Base-by-base conservation (phyloP, 2,797 vertebrate genomes). In the Hephaestus fuliginosus region DNA sequence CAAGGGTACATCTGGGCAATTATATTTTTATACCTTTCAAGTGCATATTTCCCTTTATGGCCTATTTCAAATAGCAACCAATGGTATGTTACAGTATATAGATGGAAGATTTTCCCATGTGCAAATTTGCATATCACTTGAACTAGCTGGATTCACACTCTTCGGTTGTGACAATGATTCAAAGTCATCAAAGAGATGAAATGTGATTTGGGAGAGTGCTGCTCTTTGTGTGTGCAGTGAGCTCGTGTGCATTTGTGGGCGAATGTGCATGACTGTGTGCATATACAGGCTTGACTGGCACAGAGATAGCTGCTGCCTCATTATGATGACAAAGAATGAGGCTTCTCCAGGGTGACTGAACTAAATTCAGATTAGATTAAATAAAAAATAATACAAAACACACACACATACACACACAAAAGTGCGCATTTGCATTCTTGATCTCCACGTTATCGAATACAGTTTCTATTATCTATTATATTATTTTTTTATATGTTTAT, bases 151-250 rank as follows among this genome's bases (percentile, higher is more conserved):
- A 77, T 79, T 85, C 51, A 64, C 80, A 78, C 62, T 78, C 52
- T 62, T 62, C 8, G 22, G 67, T 43, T 33, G 63, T 86, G 87
- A 89, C 86, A 85, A 66, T 88, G 80, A 89, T 87, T 90, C 62
- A 72, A 76, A 86, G 82, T 72, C 80, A 91, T 92, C 78, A 87
- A 84, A 90, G 83, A 78, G 89, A 89, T 88, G 79, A 76, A 72
- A 78, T 76, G 78, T 43, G 64, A 88, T 89, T 87, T 79, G 84
- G 44, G 71, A 28, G 53, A 80, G 75, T 76, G 78, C 43, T 66
- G 74, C 65, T 78, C 44, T 83, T 80, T 88, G 76, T 78, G 79
- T 74, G 78, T 36, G 76, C 72, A 72, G 63, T 64, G 58, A 72
- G 73, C 73, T 70, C 39, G 65, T 76, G 69, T 87, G 90, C 65